A percentile compares a stretch with the other conserved stretches of the same genome.
These are phyloP conservation scores for Epizoanthus stellaris DNA, from an alignment of 92 coral and sea anemone species.

Conservation along the genomic window DNA sequence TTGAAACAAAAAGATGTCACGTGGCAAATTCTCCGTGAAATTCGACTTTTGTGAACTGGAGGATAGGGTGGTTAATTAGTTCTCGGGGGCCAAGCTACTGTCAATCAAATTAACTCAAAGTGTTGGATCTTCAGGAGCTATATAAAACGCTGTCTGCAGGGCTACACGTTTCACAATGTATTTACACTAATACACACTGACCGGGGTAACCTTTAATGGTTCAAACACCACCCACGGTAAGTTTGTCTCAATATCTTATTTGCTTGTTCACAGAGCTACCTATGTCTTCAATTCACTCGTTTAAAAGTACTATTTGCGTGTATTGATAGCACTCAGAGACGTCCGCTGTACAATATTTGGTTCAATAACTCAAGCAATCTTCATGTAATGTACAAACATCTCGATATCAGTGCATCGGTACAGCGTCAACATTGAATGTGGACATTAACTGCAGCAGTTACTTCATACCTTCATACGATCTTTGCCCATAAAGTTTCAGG, in stretches of 20 bases:
- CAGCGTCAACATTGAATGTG: neutral
- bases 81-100: neutral
- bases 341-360: neutral
- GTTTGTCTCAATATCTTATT: neutral
- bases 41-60: conserved; percentile 19
- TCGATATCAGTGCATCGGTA: neutral
- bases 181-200: neutral
- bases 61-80: neutral
- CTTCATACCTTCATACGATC: neutral
- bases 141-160: neutral
- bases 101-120: conserved; percentile 20
- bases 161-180: too few relatives aligned
- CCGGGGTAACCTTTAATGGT: neutral
- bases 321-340: neutral
- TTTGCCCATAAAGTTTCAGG: neutral
- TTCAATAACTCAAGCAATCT: neutral
- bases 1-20: neutral
- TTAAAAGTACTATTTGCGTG: neutral
- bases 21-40: conserved; percentile 5
- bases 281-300: neutral
- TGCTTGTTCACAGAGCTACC: neutral
- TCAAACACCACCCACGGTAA: neutral
- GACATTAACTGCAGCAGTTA: neutral
- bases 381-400: neutral
- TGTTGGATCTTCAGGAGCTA: neutral